Evolutionary conservation across 2,113 vertebrate genomes (phyloP).

Genomic region (Baryphthengus martii): DNA sequence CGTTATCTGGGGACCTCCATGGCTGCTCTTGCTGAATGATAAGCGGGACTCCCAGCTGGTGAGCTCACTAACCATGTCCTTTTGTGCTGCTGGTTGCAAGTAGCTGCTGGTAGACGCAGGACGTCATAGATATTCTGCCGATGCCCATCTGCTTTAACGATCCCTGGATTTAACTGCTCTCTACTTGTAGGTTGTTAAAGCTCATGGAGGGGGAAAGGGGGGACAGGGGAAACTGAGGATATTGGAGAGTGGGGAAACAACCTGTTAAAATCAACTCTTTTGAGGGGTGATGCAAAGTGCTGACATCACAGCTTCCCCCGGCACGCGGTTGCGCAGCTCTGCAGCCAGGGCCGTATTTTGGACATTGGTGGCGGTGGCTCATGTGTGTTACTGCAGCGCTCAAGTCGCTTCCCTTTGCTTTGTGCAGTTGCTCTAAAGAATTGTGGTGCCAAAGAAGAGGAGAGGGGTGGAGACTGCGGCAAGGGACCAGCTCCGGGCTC

Average conservation of each 20-base stretch:
- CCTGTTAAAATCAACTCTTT: not conserved
- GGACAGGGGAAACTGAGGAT: fast-evolving
- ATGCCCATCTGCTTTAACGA: not conserved
- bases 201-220: no score
- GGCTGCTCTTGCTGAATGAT: not conserved
- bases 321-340: not conserved
- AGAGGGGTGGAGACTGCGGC: not conserved
- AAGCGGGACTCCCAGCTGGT: not conserved
- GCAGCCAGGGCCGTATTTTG: not conserved
- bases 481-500: not conserved
- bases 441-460: not conserved
- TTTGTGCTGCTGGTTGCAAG: not conserved
- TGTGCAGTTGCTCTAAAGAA: conserved; percentile 71
- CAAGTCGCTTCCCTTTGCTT: conserved; percentile 3
- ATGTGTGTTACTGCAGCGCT: conserved; percentile 34
- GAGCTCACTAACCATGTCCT: not conserved
- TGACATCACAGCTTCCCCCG: not conserved
- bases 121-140: not conserved
- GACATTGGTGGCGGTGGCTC: not conserved
- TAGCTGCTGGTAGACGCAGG: not conserved
- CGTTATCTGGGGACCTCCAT: not conserved
- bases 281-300: not conserved
- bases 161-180: not conserved
- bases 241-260: not conserved
- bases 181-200: not conserved